Evolutionary conservation across 2,113 vertebrate genomes (phyloP).

Genomic region (Euleptes europaea): DNA sequence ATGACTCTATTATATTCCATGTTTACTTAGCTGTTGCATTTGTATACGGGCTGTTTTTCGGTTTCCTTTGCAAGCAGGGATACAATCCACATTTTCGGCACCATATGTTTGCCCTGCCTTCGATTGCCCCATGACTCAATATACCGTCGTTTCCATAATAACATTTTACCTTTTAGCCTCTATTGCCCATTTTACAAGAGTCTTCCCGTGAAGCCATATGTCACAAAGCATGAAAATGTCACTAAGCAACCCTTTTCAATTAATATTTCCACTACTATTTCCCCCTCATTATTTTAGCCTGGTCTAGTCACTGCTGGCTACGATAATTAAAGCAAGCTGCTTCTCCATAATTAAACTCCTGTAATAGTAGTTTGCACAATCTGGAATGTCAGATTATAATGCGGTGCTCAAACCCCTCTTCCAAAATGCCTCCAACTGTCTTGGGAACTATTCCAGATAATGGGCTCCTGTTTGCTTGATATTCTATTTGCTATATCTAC

Average conservation of each 20-base stretch:
- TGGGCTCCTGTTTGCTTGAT: constrained; percentile 1
- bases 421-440: constrained; percentile 30
- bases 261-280: constrained; percentile 28
- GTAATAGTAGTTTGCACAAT: constrained; percentile 7
- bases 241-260: constrained; percentile 26
- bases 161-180: constrained; percentile 3
- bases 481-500: constrained; percentile 14
- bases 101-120: not conserved
- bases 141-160: constrained; percentile 6
- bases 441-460: constrained; percentile 24
- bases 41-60: not conserved
- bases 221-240: not conserved
- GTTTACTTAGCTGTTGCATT: not conserved
- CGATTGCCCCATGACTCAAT: not conserved
- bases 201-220: constrained; percentile 9
- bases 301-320: constrained; percentile 16
- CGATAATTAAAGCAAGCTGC: constrained; percentile 24
- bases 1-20: not conserved
- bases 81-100: not conserved
- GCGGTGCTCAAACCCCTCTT: not conserved
- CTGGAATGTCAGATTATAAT: constrained; percentile 11
- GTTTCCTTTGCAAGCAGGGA: not conserved
- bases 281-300: constrained; percentile 16
- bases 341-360: constrained; percentile 35
- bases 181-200: not conserved